A percentile compares a stretch with the other conserved stretches of the same genome.
phyloP scores from a whole-genome alignment of 2,113 vertebrate genomes.

The Misgurnus mizolepis region DNA sequence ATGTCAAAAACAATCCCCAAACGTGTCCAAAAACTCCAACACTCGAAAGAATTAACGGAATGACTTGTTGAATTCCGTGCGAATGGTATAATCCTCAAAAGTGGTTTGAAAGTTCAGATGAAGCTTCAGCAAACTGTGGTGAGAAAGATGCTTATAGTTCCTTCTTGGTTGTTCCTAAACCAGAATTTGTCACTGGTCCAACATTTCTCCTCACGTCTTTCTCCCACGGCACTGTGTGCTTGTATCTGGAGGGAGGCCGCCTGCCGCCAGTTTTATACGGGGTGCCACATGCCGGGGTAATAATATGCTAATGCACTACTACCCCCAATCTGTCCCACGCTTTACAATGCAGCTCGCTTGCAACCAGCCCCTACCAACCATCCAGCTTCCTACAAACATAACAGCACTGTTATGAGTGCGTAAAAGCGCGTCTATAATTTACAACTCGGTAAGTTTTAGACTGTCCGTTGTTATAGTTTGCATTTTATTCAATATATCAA shows the following conservation, averaged over 20 bases:
- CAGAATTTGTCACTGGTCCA: slow-evolving; percentile 68
- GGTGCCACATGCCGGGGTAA: slow-evolving; percentile 91
- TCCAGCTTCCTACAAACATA: slow-evolving; percentile 6
- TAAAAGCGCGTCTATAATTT: slow-evolving; percentile 1
- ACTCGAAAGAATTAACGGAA: neutral
- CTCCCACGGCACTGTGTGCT: slow-evolving; percentile 73
- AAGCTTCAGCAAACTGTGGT: slow-evolving; percentile 48
- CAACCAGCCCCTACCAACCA: slow-evolving; percentile 48
- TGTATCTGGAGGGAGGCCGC: slow-evolving; percentile 77
- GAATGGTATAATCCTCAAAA: slow-evolving; percentile 64
- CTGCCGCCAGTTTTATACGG: slow-evolving; percentile 88
- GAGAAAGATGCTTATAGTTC: slow-evolving; percentile 45
- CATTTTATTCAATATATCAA: neutral
- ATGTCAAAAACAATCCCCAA: slow-evolving; percentile 58
- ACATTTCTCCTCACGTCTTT: slow-evolving; percentile 70
- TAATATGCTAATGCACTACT: slow-evolving; percentile 96
- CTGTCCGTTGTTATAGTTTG: neutral
- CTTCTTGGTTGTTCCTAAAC: slow-evolving; percentile 61
- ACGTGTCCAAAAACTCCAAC: neutral
- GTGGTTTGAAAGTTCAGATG: slow-evolving; percentile 24
- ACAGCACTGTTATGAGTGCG: slow-evolving; percentile 5
- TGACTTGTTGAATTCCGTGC: slow-evolving; percentile 30
- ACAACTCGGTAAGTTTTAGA: neutral
- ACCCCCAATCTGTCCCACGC: slow-evolving; percentile 91
- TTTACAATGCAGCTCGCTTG: slow-evolving; percentile 88